Evolutionary conservation across 2,797 vertebrate genomes (phyloP).

Genomic region (Hypotaenidia okinawae): DNA sequence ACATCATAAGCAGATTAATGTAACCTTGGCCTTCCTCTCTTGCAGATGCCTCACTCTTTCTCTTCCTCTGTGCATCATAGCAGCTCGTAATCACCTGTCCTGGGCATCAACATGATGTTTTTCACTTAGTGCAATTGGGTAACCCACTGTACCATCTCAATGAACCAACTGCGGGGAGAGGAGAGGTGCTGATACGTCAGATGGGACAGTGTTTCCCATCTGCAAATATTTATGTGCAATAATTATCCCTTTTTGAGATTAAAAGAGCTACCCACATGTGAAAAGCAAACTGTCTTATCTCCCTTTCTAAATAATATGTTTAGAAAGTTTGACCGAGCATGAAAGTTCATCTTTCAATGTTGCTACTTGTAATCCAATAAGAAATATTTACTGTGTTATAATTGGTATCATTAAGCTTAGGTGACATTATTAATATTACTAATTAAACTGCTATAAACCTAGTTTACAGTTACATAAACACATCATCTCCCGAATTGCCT

Average conservation of each 20-base stretch:
- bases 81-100: not conserved
- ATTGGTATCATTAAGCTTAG: conserved; percentile 82
- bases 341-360: conserved; percentile 76
- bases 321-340: conserved; percentile 72
- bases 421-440: conserved; percentile 82
- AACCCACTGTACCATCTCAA: not conserved
- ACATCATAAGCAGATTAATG: not conserved
- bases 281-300: conserved; percentile 51
- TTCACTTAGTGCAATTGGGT: not conserved
- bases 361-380: conserved; percentile 73
- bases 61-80: not conserved
- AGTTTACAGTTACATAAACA: conserved; percentile 72
- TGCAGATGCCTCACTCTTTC: not conserved
- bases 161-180: not conserved
- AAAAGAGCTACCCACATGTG: conserved; percentile 11
- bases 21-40: not conserved
- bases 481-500: conserved; percentile 45
- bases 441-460: conserved; percentile 80
- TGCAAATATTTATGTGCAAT: conserved; percentile 60
- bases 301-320: conserved; percentile 56
- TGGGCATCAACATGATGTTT: not conserved
- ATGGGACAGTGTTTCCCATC: not conserved
- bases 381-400: conserved; percentile 80
- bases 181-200: not conserved
- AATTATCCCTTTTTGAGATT: conserved; percentile 52